Percentiles rank a stretch among this genome's conserved stretches.
Evolutionary conservation across 2,113 vertebrate species (phyloP).

Genomic region (Ameiurus melas): DNA sequence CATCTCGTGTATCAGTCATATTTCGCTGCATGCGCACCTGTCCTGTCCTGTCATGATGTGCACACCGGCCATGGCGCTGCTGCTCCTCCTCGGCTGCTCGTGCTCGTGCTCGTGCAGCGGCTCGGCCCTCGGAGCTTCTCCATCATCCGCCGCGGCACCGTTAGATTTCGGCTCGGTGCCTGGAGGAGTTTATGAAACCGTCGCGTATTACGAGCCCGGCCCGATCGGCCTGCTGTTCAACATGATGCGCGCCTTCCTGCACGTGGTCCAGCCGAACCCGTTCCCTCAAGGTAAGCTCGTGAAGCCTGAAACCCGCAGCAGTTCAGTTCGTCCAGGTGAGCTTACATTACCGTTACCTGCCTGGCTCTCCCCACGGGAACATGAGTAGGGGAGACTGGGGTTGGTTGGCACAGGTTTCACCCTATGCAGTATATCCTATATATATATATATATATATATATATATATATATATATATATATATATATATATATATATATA

Average conservation of each 20-base stretch:
- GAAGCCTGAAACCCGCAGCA: neutral
- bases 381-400: neutral
- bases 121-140: slow-evolving; percentile 49
- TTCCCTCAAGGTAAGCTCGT: slow-evolving; percentile 87
- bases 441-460: too few relatives aligned
- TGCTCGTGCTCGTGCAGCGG: neutral
- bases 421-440: neutral
- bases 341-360: neutral
- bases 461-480: too few relatives aligned
- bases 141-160: slow-evolving; percentile 58
- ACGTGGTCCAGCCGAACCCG: slow-evolving; percentile 83
- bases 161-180: slow-evolving; percentile 88
- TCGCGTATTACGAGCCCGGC: slow-evolving; percentile 80
- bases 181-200: slow-evolving; percentile 81
- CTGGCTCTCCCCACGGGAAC: neutral
- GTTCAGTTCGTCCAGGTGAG: neutral
- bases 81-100: neutral
- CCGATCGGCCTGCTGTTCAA: slow-evolving; percentile 84
- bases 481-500: too few relatives aligned
- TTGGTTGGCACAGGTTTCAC: neutral
- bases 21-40: slow-evolving; percentile 31
- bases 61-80: slow-evolving; percentile 48
- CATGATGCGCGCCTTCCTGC: slow-evolving; percentile 82
- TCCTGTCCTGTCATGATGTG: slow-evolving; percentile 71
- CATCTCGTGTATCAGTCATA: neutral